Conservation (phyloP, 2,113 vertebrate species). For the Trinectes maculatus region DNA sequence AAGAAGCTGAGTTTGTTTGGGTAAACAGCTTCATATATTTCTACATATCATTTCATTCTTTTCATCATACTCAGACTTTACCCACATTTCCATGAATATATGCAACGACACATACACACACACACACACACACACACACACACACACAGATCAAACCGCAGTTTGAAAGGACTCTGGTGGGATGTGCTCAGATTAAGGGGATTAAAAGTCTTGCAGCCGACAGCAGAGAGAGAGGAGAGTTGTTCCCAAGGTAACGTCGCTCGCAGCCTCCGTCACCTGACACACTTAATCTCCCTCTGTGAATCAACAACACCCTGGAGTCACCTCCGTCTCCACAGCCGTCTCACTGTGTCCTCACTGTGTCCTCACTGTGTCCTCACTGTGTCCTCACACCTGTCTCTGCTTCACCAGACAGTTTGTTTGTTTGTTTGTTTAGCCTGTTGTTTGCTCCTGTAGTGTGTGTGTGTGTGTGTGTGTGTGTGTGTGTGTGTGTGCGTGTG, state of each 20-base stretch:
- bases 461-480: too few species aligned
- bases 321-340: neutral
- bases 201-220: conserved; percentile 68
- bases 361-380: neutral
- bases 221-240: conserved; percentile 43
- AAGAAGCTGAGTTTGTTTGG: conserved; percentile 6
- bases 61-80: conserved; percentile 34
- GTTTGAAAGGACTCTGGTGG: conserved; percentile 55
- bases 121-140: conserved; percentile 6
- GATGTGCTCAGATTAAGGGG: conserved; percentile 67
- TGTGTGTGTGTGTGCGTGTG: too few species aligned
- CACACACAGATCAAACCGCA: conserved; percentile 32
- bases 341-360: neutral
- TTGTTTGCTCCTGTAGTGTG: too few species aligned
- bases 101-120: neutral
- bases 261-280: conserved; percentile 51
- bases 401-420: too few species aligned
- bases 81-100: conserved; percentile 36
- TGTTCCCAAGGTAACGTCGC: conserved; percentile 62
- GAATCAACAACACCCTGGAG: conserved; percentile 29
- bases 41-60: conserved; percentile 15
- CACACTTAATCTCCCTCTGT: conserved; percentile 46
- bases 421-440: too few species aligned
- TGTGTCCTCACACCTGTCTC: too few species aligned
- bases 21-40: conserved; percentile 45